Evolutionary conservation across 2,888 invertebrate species (phyloP).

Genomic region (Dryadula phaetusa): DNA sequence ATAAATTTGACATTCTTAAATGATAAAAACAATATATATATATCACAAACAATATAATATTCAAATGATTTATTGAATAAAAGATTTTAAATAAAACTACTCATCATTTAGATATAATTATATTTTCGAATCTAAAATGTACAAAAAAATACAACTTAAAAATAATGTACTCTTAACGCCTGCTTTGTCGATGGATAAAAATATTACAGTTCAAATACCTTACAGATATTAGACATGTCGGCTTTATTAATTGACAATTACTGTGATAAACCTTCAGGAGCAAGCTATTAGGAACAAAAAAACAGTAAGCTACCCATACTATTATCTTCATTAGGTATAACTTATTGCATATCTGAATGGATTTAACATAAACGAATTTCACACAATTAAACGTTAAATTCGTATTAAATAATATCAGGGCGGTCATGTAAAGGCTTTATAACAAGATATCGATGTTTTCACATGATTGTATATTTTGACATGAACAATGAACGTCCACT

Average conservation of each 20-base stretch:
- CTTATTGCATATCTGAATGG: conserved; percentile 46
- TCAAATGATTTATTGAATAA: not conserved
- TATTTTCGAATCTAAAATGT: conserved; percentile 90
- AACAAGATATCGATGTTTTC: conserved; percentile 70
- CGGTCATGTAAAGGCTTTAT: conserved; percentile 76
- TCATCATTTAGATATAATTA: conserved; percentile 85
- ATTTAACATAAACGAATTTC: conserved; percentile 55
- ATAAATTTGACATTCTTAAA: no score
- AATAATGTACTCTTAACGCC: conserved; percentile 86
- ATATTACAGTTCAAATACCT: conserved; percentile 67
- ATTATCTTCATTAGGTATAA: conserved; percentile 51
- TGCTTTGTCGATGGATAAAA: conserved; percentile 71
- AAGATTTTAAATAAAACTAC: conserved; percentile 58
- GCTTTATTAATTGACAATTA: conserved; percentile 78
- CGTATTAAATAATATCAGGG: conserved; percentile 80
- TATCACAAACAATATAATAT: no score
- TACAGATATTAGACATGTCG: conserved; percentile 65
- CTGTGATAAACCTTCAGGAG: conserved; percentile 66
- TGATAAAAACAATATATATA: no score
- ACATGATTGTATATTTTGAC: conserved; percentile 67
- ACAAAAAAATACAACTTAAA: conserved; percentile 89
- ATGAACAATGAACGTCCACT: conserved; percentile 70
- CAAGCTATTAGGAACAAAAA: conserved; percentile 78
- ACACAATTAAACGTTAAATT: conserved; percentile 72
- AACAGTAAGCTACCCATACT: conserved; percentile 62